These are phyloP conservation scores for Dendroctonus valens DNA, from an alignment of 1,140 invertebrate species.

Conservation along the genomic window DNA sequence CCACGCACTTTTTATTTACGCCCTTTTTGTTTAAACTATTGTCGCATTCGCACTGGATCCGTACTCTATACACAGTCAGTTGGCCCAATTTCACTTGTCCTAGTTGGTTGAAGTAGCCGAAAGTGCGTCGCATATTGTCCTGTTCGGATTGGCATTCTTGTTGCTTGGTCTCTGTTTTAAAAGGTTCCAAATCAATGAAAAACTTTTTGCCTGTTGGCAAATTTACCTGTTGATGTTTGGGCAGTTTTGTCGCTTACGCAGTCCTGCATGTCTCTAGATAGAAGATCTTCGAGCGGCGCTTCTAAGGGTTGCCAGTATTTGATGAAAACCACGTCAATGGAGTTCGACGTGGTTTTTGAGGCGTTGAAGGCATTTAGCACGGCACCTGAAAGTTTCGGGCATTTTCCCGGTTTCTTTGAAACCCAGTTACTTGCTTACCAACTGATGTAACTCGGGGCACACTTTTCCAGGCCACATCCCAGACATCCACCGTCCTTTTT, in stretches of 20 bases:
- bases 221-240: slow-evolving; percentile 43
- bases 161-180: slow-evolving; percentile 33
- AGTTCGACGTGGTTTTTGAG: slow-evolving; percentile 40
- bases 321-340: slow-evolving; percentile 57
- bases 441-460: slow-evolving; percentile 45
- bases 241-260: slow-evolving; percentile 46
- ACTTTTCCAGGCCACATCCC: slow-evolving; percentile 28
- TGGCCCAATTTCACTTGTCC: slow-evolving; percentile 53
- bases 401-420: slow-evolving; percentile 45
- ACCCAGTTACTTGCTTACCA: slow-evolving; percentile 45
- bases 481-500: slow-evolving; percentile 38
- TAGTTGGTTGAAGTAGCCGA: slow-evolving; percentile 52
- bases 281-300: slow-evolving; percentile 42
- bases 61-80: slow-evolving; percentile 58
- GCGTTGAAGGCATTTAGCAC: slow-evolving; percentile 44
- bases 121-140: slow-evolving; percentile 46
- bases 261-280: slow-evolving; percentile 51
- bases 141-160: slow-evolving; percentile 52
- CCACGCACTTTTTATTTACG: slow-evolving; percentile 52
- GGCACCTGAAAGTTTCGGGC: slow-evolving; percentile 42
- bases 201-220: background rate
- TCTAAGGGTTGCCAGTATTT: slow-evolving; percentile 57
- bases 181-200: too few species aligned
- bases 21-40: slow-evolving; percentile 16
- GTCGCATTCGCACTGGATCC: slow-evolving; percentile 54